phyloP scores from a whole-genome alignment of 2,888 invertebrate genomes.

The Oxystoma pomonae region DNA sequence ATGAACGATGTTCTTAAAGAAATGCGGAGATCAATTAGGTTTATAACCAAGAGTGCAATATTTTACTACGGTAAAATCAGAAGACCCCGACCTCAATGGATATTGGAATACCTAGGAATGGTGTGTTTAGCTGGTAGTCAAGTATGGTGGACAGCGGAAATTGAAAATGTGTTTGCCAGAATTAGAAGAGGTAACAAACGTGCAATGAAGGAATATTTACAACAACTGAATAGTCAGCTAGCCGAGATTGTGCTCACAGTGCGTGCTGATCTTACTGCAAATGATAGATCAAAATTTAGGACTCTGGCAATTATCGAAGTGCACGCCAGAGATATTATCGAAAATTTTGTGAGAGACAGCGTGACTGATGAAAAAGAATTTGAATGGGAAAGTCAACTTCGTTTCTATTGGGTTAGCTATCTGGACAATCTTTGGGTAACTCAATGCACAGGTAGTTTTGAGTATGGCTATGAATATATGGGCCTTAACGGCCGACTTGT shows the following conservation, averaged over 20 bases:
- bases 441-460: conserved; percentile 83
- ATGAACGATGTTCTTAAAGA: conserved; percentile 81
- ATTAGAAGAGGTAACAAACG: conserved; percentile 71
- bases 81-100: conserved; percentile 73
- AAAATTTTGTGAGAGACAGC: conserved; percentile 73
- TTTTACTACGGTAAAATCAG: conserved; percentile 79
- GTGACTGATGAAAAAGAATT: conserved; percentile 82
- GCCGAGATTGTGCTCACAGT: conserved; percentile 78
- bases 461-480: conserved; percentile 95
- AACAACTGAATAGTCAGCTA: conserved; percentile 74
- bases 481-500: conserved; percentile 88
- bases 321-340: conserved; percentile 87
- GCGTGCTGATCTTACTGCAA: conserved; percentile 66
- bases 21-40: conserved; percentile 81
- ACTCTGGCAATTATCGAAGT: conserved; percentile 89
- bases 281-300: conserved; percentile 84
- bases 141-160: conserved; percentile 95
- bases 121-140: conserved; percentile 67
- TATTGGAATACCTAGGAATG: conserved; percentile 79
- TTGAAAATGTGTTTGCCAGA: conserved; percentile 80
- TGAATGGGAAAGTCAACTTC: conserved; percentile 89
- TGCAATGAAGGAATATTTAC: conserved; percentile 87
- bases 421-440: conserved; percentile 75
- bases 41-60: conserved; percentile 81
- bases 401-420: conserved; percentile 86